Evolutionary conservation across 92 coral and sea anemone species (phyloP), one percentile per base, ranked within the genome.

Genomic region (Phenganax stokvisi): DNA sequence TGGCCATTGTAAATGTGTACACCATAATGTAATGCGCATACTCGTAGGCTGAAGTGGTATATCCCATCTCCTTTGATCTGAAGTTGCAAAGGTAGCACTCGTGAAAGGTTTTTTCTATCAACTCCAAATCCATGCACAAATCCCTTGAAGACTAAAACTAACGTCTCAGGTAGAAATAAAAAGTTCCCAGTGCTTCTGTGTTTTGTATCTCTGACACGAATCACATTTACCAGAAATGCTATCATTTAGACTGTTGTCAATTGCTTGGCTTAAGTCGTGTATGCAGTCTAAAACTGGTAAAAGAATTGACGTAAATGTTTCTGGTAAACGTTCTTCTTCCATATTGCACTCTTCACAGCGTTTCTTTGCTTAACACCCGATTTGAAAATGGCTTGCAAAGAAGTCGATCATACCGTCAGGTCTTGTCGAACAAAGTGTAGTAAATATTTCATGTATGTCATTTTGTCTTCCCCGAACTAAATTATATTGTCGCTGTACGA

Each of bases 11-110:
- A 28, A 13, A 72, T 53, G 57, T 20, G 62, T n/a, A 58, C 58
- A 17, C 85, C 85, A 58, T 57, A 63, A 71, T 82, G 85, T 15
- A 72, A 57, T 11, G 76, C 68, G 28, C 58, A 77, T 59, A 56
- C 80, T 15, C 54, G 56, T 3, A 82, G 54, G 12, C 44, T 82
- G 60, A 72, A 82, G 2, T 57, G 71, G 12, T 16, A 15, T 9
- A 71, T 54, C 37, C 7, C 12, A 17, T 64, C 30, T n/a, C 37
- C 70, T 8, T 20, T 17, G 7, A 64, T 44, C 12, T 64, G 31
- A n/a, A 64, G 31, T 64, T 64, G 37, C 47, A 17, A 44, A 20
- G 70, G 70, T 64, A 64, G 37, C 12, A 64, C 70, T 7, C 12
- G 27, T 20, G 70, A n/a, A 12, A 20, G 70, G 8, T 20, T 64